Base-by-base conservation (phyloP, 1,140 invertebrate species). In the Ceratosolen solmsi region DNA sequence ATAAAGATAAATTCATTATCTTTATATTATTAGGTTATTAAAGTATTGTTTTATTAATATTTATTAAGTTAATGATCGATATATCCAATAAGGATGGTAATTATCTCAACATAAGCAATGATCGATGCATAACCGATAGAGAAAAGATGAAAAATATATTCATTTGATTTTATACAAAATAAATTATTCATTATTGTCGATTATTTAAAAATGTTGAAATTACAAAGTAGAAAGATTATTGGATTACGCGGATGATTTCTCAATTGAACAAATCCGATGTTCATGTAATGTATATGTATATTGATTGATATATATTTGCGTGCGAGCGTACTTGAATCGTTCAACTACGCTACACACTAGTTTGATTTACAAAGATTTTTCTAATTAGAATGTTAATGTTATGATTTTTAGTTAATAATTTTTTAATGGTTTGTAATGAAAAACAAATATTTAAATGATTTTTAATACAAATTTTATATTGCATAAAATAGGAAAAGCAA, bases 391-490 rank as follows among this genome's bases (percentile, higher is more conserved):
- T 33, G n/a, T 30, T 82, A 76, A 77, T 25, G n/a, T 76, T 38
- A 58, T 76, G 65, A 82, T 76, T 82, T n/a, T 82, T 82, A 82
- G 63, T 30, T 82, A 71, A 76, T 76, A 82, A 70, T 82, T 77
- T 76, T n/a, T 76, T 30, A 76, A 36, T 71, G 56, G 60, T 76
- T 75, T 30, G 46, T 41, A 38, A 70, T 75, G 58, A 41, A 51
- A 65, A 75, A 75, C 27, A 49, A 74, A 80, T 3, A 38, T 68
- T 76, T 25, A 77, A 71, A 8, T 7, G n/a, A 60, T n/a, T 82
- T 82, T 82, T 76, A 49, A 70, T 58, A 71, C 27, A 17, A 82
- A 82, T 82, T 82, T 51, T 76, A 82, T 65, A 82, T 82, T 82
- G 73, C 72, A 71, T 82, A 82, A 76, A 71, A 82, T 63, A n/a